Conservation (phyloP, 2,113 vertebrate species). For the Indri indri region DNA sequence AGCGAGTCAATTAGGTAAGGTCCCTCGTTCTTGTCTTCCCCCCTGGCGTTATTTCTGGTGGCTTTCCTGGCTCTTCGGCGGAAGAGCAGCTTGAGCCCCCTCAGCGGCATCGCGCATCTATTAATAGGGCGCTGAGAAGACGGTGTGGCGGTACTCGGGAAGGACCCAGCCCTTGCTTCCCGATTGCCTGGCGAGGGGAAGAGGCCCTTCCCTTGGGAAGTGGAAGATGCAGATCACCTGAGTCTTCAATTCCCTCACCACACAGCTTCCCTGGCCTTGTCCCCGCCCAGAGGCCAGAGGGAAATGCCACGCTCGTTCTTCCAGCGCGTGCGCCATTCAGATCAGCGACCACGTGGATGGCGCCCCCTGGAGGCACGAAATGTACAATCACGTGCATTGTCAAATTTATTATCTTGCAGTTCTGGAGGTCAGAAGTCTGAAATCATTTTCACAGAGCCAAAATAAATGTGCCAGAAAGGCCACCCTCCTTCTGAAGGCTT, state of each 20-base stretch:
- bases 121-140: no score
- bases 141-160: rapidly evolving
- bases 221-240: background rate
- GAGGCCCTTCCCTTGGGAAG: background rate
- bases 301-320: background rate
- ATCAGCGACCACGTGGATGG: no score
- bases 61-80: background rate
- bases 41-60: background rate
- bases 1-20: background rate
- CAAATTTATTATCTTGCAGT: background rate
- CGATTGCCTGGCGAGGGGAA: no score
- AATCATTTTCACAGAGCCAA: background rate
- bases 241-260: background rate
- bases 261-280: background rate
- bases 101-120: no score
- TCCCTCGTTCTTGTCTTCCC: background rate
- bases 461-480: background rate
- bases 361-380: rapidly evolving
- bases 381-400: background rate
- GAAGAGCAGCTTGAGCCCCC: background rate
- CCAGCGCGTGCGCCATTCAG: background rate
- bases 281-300: rapidly evolving
- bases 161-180: background rate
- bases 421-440: background rate
- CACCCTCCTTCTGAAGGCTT: background rate